Base-by-base conservation (phyloP, 1,140 invertebrate species). In the Temnothorax nylanderi region DNA sequence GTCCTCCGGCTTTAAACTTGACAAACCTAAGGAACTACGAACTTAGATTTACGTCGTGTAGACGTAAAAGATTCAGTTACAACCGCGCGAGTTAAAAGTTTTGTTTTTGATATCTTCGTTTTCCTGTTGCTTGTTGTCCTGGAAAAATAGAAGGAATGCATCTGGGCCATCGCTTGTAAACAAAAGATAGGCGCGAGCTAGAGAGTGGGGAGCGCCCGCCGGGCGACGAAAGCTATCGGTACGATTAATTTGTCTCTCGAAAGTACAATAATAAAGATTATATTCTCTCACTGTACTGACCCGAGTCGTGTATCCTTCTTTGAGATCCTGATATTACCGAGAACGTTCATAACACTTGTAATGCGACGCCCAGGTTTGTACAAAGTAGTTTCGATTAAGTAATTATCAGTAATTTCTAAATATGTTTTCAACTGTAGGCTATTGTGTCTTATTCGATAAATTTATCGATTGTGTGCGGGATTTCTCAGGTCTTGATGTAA, bases 1-100 rank as follows among this genome's bases (percentile, higher is more conserved):
- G 7, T 13, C 44, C 37, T 21, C 11, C 34, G 44, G 49, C 62
- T 69, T 64, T 32, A 78, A 78, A 47, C 58, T 76, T 41, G 51
- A 76, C 37, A 65, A 64, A 34, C 16, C 56, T 13, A 76, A 56
- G 54, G n/a, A 76, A 76, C 37, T 44, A 11, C n/a, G 8, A 60
- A 41, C 34, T 41, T 76, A 26, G 34, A 75, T 76, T 60, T 44
- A 76, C n/a, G n/a, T 6, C n/a, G 54, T 13, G 26, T 41, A 18
- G 62, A 37, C 62, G 0, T 37, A 34, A 75, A 56, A 26, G 10
- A 37, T 10, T 41, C 11, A 5, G 13, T 58, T 41, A 37, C 13
- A n/a, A 10, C 51, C 18, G 72, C 32, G 32, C 11, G 5, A 56
- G 11, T 37, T 37, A 10, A 74, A 74, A 75, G 16, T 56, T 75